Evolutionary conservation across 2,113 vertebrate species (phyloP), one percentile per base, ranked within the genome.

Genomic region (Prinia subflava): DNA sequence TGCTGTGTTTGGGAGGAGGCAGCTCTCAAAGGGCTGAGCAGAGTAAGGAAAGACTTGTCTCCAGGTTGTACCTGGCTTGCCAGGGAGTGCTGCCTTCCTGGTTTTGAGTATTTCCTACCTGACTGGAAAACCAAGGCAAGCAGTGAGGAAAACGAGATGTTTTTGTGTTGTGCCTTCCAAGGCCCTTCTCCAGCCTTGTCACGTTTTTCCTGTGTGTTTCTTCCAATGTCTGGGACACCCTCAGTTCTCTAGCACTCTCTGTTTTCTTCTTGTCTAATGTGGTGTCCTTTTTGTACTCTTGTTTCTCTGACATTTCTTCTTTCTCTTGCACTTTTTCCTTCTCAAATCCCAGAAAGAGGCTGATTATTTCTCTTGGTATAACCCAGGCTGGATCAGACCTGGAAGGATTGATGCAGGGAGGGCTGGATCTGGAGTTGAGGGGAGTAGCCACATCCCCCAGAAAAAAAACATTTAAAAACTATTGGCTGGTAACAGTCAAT

Each of bases 341-440:
- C 22, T 22, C 41, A 81, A 47, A 42, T 52, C 64, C 19, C 3
- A 1, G 21, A 67, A 39, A 87, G 70, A 57, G 31, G n/a, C 56
- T 60, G 69, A 12, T 42, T 13, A 37, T 80, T 86, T 75, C 27
- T 49, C 27, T 41, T 73, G 63, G 39, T 49, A 28, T 90, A 55
- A 55, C 18, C n/a, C 41, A 41, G 44, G 18, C 25, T 47, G 65
- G 63, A 30, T 41, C 37, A 57, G 50, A 62, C 53, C 35, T 53
- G 22, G 57, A 64, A n/a, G 35, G 49, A 68, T 27, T 49, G 46
- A 11, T 68, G 44, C 39, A 44, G 9, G 19, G 21, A 80, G 46
- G 35, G 46, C 46, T 91, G 49, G 31, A 76, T 68, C 30, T 1
- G 0, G n/a, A 1, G 1, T 0, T 77, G 37, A 46, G 59, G 35